Base-by-base conservation (phyloP, 2,888 invertebrate genomes). In the Rambutsinella grinnellia region DNA sequence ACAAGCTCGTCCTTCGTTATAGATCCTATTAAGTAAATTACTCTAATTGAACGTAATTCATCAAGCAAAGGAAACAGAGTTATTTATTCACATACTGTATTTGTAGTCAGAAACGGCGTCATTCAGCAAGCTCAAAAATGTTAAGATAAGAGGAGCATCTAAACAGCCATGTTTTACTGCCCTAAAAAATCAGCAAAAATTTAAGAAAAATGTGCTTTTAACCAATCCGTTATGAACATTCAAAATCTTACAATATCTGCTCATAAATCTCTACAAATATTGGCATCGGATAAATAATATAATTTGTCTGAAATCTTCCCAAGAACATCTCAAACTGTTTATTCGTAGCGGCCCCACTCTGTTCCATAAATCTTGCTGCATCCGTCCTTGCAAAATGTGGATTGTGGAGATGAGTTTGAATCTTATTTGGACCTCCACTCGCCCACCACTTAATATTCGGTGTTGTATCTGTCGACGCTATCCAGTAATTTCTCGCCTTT, bases 281-380 rank as follows among this genome's bases (percentile, higher is more conserved):
- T n/a, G n/a, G n/a, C n/a, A n/a, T 8, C 2, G 58, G 65, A 10
- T 19, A 56, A 5, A 72, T 26, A 15, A 65, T 24, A n/a, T 63
- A 54, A 24, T 72, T 72, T 6, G 23, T 13, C n/a, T 6, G n/a
- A 1, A n/a, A 2, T 10, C 66, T 21, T 6, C 66, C 60, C 19
- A 68, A 15, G 54, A 68, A 67, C 27, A n/a, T 28, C 17, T 53
- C n/a, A 28, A 53, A 54, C 10, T 23, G 13, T 8, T 47, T 5
- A 36, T 13, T 36, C 36, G 13, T 8, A 5, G 36, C 36, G 13
- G 36, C 36, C 13, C 36, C 36, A 36, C 6, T 5, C 13, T 36
- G 6, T 36, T 36, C 36, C 5, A 36, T 36, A 8, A 36, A 13
- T 13, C 36, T 5, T 8, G 36, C 36, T 36, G 36, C 36, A 36